Evolutionary conservation across 2,888 invertebrate species (phyloP).

Genomic region (Lasioglossum morio): DNA sequence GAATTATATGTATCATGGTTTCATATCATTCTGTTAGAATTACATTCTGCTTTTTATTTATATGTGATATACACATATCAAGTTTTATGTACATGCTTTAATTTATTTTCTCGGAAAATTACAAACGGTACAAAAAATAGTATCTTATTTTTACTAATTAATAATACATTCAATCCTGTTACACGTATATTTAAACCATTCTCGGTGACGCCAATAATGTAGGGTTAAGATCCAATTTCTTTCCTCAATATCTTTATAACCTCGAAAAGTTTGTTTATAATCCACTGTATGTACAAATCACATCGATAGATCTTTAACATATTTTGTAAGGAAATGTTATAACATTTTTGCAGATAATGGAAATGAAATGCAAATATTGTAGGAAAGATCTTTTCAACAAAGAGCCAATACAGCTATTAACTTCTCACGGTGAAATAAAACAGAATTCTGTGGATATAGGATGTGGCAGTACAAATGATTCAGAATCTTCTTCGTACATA

Average conservation of each 20-base stretch:
- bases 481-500: constrained; percentile 58
- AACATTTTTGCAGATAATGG: constrained; percentile 40
- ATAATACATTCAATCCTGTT: neutral
- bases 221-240: neutral
- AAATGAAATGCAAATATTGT: constrained; percentile 65
- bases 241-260: constrained; percentile 15
- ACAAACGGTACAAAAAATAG: neutral
- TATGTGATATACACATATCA: neutral
- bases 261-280: neutral
- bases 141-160: neutral
- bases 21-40: neutral
- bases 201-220: neutral
- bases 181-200: neutral
- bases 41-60: neutral
- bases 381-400: constrained; percentile 57
- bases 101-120: neutral
- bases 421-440: constrained; percentile 56
- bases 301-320: neutral
- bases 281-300: neutral
- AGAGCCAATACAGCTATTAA: constrained; percentile 43
- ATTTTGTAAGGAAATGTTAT: neutral
- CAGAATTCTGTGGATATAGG: constrained; percentile 23
- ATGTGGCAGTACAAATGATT: constrained; percentile 36
- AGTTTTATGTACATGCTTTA: no score
- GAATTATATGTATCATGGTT: neutral